Base-by-base conservation (phyloP, 2,888 invertebrate species). In the Hoplodrina blanda region DNA sequence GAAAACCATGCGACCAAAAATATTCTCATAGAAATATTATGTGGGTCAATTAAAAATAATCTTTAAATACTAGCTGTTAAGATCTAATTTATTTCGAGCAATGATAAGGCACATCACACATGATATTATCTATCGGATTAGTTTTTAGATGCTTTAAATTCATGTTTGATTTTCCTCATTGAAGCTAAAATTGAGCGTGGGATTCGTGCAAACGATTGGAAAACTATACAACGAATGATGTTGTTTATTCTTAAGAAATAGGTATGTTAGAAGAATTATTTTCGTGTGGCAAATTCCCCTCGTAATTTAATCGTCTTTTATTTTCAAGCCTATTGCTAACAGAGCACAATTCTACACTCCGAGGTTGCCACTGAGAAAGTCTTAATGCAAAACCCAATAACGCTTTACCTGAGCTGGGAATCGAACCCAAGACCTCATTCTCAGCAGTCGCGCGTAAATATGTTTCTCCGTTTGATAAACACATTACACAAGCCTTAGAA, bases 131-230 rank as follows among this genome's bases (percentile, higher is more conserved):
- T 46, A 17, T 44, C 4, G 15, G 11, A 57, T 50, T 30, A 41
- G 15, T 25, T 46, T 60, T 52, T 52, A n/a, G n/a, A 6, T 37
- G 7, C 30, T 19, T 30, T 25, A 15, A n/a, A 17, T 37, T 20
- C n/a, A 30, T 55, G 37, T 61, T 64, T 8, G 53, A 33, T 61
- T 73, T 73, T 72, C 59, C n/a, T 60, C 15, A 52, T 62, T 62
- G 46, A 4, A 17, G 19, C n/a, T 4, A 13, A 64, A 64, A 62
- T 49, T 44, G 13, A 49, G 61, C 73, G 33, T 62, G 65, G 20
- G 33, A 65, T 65, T 53, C 57, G 46, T 30, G 54, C 13, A 52
- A 46, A 56, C 25, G 41, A 33, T 49, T 20, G 7, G 13, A 25
- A 50, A 33, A 55, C 13, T 15, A 4, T 52, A 10, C 10, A 50